phyloP scores from a whole-genome alignment of 2,113 vertebrate genomes.

The Microcebus jonahi region DNA sequence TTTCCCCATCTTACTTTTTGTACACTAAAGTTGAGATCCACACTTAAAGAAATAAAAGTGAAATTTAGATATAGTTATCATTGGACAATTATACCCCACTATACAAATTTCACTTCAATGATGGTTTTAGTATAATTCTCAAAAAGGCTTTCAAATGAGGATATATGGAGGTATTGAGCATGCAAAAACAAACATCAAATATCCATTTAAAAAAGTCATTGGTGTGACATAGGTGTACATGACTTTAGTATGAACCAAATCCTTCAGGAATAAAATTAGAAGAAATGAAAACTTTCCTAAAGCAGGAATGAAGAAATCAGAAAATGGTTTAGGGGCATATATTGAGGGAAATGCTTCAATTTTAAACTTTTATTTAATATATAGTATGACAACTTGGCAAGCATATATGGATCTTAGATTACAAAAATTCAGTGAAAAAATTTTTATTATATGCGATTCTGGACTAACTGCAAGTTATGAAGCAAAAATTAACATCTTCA shows the following conservation, averaged over 20 bases:
- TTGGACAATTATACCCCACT: not conserved
- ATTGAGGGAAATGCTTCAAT: not conserved
- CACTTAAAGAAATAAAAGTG: not conserved
- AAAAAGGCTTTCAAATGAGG: not conserved
- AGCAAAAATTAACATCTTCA: constrained; percentile 17
- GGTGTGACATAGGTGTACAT: not conserved
- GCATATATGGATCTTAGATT: not conserved
- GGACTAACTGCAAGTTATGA: not conserved
- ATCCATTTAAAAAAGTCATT: not conserved
- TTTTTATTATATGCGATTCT: not conserved
- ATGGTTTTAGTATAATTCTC: not conserved
- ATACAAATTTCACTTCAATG: not conserved
- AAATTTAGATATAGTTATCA: not conserved
- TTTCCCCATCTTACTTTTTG: not conserved
- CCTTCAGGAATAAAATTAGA: not conserved
- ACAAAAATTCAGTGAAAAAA: not conserved
- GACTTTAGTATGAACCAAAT: not conserved
- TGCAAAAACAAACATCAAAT: constrained; percentile 26
- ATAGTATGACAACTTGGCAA: not conserved
- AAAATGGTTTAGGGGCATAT: not conserved
- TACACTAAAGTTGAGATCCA: not conserved
- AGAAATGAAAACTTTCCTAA: not conserved
- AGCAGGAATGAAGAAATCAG: not conserved
- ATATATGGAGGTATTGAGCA: not conserved
- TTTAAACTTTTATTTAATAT: not conserved